A percentile compares a stretch with the other conserved stretches of the same genome.
Conservation (phyloP, 2,888 invertebrate species). For the Lithophane leautieri region DNA sequence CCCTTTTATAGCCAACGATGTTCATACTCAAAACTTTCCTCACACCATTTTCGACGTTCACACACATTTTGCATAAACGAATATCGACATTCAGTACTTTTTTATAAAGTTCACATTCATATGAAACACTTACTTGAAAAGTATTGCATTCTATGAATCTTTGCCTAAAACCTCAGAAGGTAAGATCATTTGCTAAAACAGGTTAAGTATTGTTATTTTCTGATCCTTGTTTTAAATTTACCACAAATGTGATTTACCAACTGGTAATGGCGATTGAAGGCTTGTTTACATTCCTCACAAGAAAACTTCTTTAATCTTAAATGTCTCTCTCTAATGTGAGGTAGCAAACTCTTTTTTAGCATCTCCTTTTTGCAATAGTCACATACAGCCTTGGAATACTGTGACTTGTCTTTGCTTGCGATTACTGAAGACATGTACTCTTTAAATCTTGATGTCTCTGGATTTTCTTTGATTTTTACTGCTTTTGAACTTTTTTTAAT, state of each 20-base stretch:
- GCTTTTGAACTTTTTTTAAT: constrained; percentile 73
- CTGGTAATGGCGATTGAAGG: constrained; percentile 78
- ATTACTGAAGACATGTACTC: constrained; percentile 71
- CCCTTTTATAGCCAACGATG: no score
- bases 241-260: constrained; percentile 77
- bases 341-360: constrained; percentile 81
- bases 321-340: constrained; percentile 81
- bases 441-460: constrained; percentile 54
- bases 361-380: constrained; percentile 84
- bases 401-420: constrained; percentile 70
- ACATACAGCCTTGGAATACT: constrained; percentile 79
- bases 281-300: constrained; percentile 72
- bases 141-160: neutral
- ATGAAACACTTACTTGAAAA: neutral
- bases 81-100: neutral
- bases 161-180: neutral
- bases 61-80: neutral
- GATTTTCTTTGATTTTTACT: constrained; percentile 14
- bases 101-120: neutral
- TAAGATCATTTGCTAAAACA: neutral
- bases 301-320: constrained; percentile 76
- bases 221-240: constrained; percentile 54
- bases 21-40: no score
- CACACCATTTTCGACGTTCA: no score
- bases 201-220: constrained; percentile 18